phyloP scores from a whole-genome alignment of 2,888 invertebrate genomes.

The Escarpia spicata region DNA sequence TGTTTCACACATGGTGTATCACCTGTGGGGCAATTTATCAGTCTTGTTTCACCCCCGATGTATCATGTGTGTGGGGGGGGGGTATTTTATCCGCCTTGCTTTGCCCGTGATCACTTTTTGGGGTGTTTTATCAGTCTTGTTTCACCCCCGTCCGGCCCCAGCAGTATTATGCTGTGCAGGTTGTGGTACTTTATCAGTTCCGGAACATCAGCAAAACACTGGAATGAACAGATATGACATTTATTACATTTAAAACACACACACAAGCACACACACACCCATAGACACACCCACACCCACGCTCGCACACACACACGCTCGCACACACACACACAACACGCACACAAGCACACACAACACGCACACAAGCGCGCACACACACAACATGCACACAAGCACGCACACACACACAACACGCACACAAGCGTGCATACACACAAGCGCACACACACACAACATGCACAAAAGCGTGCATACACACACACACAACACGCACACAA shows the following conservation, averaged over 20 bases:
- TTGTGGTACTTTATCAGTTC: background rate
- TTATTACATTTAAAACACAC: background rate
- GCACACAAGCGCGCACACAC: background rate
- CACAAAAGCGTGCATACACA: background rate
- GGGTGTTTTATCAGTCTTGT: background rate
- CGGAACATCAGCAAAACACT: background rate
- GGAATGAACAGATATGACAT: background rate
- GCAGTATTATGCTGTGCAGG: background rate
- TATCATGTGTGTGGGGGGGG: no score
- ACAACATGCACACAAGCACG: background rate
- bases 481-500: no score
- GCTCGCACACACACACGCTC: background rate
- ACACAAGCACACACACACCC: background rate
- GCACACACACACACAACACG: background rate
- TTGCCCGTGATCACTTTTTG: background rate
- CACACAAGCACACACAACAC: background rate
- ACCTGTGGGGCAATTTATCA: no score
- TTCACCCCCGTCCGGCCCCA: background rate
- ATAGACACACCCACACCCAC: background rate
- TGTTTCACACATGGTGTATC: no score
- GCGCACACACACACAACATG: background rate
- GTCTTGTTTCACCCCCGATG: no score
- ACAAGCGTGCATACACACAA: background rate
- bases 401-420: background rate
- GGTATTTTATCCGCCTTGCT: no score